Percentiles rank a stretch among this genome's conserved stretches.
Conservation (phyloP, 2,113 vertebrate genomes). For the Aptenodytes patagonicus region DNA sequence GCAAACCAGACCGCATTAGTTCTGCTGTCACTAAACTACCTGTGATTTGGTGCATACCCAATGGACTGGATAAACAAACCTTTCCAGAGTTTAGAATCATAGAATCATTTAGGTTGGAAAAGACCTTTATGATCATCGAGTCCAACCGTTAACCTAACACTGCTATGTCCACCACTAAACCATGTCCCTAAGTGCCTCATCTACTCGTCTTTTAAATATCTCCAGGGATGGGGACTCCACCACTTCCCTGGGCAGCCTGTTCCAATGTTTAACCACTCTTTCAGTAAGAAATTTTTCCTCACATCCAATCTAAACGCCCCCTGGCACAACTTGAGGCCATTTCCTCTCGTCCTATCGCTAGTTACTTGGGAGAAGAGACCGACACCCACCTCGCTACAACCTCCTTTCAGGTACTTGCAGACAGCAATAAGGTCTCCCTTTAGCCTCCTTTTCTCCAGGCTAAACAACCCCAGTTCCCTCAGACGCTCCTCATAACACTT, state of each 20-base stretch:
- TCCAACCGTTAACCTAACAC: background rate
- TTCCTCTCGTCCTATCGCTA: background rate
- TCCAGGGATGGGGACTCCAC: background rate
- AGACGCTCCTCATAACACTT: no score
- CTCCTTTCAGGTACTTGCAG: no score
- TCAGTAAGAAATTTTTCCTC: background rate
- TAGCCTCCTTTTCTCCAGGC: no score
- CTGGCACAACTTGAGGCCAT: background rate
- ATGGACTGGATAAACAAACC: background rate
- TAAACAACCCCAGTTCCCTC: no score
- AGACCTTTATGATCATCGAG: background rate
- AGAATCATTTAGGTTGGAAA: background rate
- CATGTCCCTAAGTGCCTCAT: background rate
- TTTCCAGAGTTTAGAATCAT: background rate
- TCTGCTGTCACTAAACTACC: background rate
- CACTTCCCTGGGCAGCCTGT: background rate
- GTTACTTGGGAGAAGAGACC: background rate
- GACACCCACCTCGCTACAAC: background rate
- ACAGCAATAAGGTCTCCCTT: no score
- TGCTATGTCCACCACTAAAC: background rate
- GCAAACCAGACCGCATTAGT: background rate
- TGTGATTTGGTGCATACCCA: background rate
- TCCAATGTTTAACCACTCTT: background rate
- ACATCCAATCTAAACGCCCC: no score
- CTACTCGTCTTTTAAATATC: background rate